Evolutionary conservation across 1,140 invertebrate species (phyloP).

Genomic region (Ostrea denselamellosa): DNA sequence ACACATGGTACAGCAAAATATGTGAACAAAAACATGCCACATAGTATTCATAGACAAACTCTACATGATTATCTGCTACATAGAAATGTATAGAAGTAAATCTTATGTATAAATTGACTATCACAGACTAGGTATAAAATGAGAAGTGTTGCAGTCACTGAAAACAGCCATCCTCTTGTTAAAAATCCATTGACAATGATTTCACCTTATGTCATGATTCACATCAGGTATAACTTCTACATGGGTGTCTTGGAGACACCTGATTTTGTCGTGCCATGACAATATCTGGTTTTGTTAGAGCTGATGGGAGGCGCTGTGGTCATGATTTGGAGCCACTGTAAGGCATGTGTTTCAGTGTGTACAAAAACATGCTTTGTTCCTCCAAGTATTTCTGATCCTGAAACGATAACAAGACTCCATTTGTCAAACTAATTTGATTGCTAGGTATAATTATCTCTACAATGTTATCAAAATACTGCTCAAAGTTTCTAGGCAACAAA

Average conservation of each 20-base stretch:
- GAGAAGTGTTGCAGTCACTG: background rate
- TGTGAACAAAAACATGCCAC: too few relatives aligned
- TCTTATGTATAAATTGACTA: background rate
- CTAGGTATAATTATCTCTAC: too few relatives aligned
- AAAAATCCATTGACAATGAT: background rate
- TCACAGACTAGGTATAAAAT: conserved; percentile 23
- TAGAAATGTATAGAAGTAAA: background rate
- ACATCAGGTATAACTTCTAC: background rate
- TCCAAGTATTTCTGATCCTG: conserved; percentile 77
- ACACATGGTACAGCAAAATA: too few relatives aligned
- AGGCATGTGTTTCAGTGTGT: conserved; percentile 72
- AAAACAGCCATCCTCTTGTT: background rate
- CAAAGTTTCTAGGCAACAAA: too few relatives aligned
- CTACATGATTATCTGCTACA: background rate
- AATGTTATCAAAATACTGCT: too few relatives aligned
- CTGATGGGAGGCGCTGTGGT: conserved; percentile 8
- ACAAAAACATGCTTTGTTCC: conserved; percentile 75
- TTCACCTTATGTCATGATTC: background rate
- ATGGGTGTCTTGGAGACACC: background rate
- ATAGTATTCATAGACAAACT: background rate
- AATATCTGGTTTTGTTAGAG: background rate
- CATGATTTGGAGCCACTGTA: conserved; percentile 57
- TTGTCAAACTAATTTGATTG: background rate
- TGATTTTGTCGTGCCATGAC: background rate
- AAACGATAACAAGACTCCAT: conserved; percentile 45